These are phyloP conservation scores for Porites lobata DNA, from an alignment of 92 coral and sea anemone genomes.

Conservation along the genomic window DNA sequence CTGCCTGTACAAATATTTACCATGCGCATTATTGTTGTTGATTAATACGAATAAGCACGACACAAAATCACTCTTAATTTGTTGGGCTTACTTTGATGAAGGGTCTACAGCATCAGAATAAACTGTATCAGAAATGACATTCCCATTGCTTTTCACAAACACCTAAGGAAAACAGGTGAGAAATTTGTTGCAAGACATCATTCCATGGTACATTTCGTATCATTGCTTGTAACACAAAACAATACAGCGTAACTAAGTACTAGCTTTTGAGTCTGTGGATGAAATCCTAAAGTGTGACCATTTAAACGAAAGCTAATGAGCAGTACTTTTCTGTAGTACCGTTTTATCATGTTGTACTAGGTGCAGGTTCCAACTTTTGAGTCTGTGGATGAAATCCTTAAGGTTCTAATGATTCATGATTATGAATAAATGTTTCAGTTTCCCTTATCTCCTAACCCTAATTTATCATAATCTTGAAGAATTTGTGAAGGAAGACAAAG, in stretches of 20 bases:
- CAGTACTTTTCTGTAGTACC: background rate
- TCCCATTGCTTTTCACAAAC: constrained; percentile 3
- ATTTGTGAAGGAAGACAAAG: too few species aligned
- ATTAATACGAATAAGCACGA: background rate
- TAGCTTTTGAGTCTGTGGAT: background rate
- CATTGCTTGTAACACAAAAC: background rate
- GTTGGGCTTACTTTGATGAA: constrained; percentile 25
- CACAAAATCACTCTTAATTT: background rate
- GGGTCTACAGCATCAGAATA: background rate
- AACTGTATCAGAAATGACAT: constrained; percentile 28
- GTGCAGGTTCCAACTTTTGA: background rate
- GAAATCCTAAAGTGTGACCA: background rate
- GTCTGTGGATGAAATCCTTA: background rate
- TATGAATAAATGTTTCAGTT: too few species aligned
- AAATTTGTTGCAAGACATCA: background rate
- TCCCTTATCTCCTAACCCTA: too few species aligned
- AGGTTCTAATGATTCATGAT: too few species aligned
- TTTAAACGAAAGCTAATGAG: background rate
- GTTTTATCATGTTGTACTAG: background rate
- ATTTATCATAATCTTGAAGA: too few species aligned
- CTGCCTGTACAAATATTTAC: constrained; percentile 32
- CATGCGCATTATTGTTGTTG: background rate
- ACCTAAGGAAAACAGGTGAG: background rate
- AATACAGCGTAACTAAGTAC: too few species aligned
- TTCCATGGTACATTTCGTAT: background rate